phyloP scores from a whole-genome alignment of 2,113 vertebrate species.

The Saguinus imperator region DNA sequence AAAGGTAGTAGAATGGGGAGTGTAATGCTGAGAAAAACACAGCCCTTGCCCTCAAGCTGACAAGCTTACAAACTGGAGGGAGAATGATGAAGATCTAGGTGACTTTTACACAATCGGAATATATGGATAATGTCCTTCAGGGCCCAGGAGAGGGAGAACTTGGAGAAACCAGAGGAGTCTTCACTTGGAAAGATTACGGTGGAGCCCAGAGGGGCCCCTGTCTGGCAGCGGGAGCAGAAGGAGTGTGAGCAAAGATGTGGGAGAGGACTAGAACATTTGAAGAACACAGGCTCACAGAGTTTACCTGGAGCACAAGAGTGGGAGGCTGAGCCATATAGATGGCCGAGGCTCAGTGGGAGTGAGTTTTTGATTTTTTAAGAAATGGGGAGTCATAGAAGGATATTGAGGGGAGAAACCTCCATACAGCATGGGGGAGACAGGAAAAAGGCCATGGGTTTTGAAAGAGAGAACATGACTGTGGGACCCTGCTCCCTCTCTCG shows the following conservation, averaged over 20 bases:
- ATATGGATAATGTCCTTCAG: neutral
- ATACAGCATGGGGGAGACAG: accelerated
- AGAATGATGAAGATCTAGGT: neutral
- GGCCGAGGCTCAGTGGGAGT: neutral
- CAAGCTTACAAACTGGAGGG: neutral
- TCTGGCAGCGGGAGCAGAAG: too few relatives aligned
- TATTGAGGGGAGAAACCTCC: neutral
- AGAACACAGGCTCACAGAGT: neutral
- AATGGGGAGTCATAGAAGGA: neutral
- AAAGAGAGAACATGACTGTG: accelerated
- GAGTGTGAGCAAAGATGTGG: neutral
- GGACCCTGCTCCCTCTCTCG: too few relatives aligned
- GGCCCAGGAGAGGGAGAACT: neutral
- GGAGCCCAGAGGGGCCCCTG: neutral
- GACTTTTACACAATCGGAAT: neutral
- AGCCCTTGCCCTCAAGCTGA: neutral
- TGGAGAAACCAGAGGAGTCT: neutral
- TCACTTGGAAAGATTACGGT: neutral
- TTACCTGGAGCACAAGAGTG: neutral
- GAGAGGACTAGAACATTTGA: neutral
- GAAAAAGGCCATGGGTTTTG: neutral
- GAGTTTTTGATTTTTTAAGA: neutral
- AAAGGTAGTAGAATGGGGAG: too few relatives aligned
- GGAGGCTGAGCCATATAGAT: neutral
- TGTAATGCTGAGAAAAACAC: neutral